Conservation (phyloP, 2,888 invertebrate genomes). For the Thumatha senex region DNA sequence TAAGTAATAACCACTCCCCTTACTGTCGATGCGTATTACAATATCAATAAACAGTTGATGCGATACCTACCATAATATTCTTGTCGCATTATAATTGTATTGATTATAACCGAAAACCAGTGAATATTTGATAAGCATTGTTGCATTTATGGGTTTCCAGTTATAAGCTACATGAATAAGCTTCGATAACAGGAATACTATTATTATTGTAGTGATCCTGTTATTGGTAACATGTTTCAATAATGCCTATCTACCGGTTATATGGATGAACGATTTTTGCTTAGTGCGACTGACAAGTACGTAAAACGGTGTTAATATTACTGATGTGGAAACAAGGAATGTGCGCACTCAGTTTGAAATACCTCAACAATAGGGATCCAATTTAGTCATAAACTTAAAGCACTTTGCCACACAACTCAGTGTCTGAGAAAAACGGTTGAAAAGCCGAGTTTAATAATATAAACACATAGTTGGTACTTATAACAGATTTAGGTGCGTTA, state of each 20-base stretch:
- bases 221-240: slow-evolving; percentile 47
- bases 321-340: slow-evolving; percentile 56
- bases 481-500: too few relatives aligned
- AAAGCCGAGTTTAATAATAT: too few relatives aligned
- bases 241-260: slow-evolving; percentile 64
- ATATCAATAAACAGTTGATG: slow-evolving; percentile 65
- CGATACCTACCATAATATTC: slow-evolving; percentile 36
- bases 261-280: slow-evolving; percentile 61
- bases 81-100: slow-evolving; percentile 38
- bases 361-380: slow-evolving; percentile 40
- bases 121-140: slow-evolving; percentile 13
- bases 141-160: slow-evolving; percentile 10
- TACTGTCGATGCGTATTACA: slow-evolving; percentile 61
- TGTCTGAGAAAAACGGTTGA: slow-evolving; percentile 9
- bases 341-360: slow-evolving; percentile 54
- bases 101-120: slow-evolving; percentile 28
- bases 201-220: slow-evolving; percentile 51
- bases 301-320: slow-evolving; percentile 49
- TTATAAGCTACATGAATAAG: slow-evolving; percentile 37
- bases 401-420: slow-evolving; percentile 16
- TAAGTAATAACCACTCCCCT: slow-evolving; percentile 77
- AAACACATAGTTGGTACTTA: too few relatives aligned
- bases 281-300: slow-evolving; percentile 42
- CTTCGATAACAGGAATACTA: slow-evolving; percentile 39
- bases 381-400: slow-evolving; percentile 34